A percentile compares a stretch with the other conserved stretches of the same genome.
These are phyloP conservation scores for Oncorhynchus gorbuscha DNA, from an alignment of 2,113 vertebrate genomes.

Conservation along the genomic window DNA sequence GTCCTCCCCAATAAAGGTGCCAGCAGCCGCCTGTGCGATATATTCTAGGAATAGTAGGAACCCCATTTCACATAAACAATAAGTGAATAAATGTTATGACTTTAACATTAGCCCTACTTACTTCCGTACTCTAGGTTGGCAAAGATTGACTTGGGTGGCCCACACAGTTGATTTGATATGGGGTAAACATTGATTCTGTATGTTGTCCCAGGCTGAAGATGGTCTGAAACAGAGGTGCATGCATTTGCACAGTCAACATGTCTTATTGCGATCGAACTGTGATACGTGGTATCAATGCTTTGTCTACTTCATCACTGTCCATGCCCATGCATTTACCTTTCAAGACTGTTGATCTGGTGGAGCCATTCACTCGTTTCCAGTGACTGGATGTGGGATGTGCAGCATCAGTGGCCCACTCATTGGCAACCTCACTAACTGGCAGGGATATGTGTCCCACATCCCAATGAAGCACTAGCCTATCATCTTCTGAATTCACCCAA, in stretches of 20 bases:
- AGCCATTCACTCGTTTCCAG: constrained; percentile 36
- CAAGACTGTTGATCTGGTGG: constrained; percentile 21
- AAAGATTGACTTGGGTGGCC: constrained; percentile 35
- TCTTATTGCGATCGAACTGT: background rate
- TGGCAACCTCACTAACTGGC: constrained; percentile 37
- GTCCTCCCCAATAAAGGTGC: no score
- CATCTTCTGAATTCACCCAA: constrained; percentile 38
- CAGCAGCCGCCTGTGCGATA: no score
- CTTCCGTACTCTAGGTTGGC: constrained; percentile 60
- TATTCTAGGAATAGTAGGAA: no score
- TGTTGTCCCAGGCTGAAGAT: constrained; percentile 13
- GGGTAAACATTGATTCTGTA: constrained; percentile 60
- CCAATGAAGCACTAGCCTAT: constrained; percentile 53
- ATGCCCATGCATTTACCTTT: constrained; percentile 39
- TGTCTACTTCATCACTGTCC: background rate
- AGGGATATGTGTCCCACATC: background rate
- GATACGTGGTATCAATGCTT: background rate
- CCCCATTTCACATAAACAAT: no score
- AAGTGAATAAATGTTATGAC: no score
- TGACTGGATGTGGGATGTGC: background rate
- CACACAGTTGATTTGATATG: constrained; percentile 42
- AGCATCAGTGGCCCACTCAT: constrained; percentile 41
- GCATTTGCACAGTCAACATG: no score
- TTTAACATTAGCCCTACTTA: constrained; percentile 12
- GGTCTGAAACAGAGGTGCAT: constrained; percentile 29